Conservation (phyloP, 23 tunicate species). For the Halocynthia aurantium region DNA sequence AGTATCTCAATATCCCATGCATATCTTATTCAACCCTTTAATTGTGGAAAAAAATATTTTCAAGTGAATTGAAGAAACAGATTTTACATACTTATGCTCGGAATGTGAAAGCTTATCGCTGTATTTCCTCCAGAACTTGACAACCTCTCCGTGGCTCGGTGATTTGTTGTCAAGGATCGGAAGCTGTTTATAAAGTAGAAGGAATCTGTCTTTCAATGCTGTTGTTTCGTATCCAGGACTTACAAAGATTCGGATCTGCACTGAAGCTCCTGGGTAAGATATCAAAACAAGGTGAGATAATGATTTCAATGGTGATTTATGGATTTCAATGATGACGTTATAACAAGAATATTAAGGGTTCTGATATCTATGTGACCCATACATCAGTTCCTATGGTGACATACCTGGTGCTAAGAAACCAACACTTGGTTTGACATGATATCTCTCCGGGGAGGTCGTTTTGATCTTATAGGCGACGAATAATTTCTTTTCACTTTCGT, state of each 20-base stretch:
- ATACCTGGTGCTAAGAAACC: constrained; percentile 53
- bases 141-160: constrained; percentile 20
- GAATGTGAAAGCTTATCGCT: constrained; percentile 19
- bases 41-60: not conserved
- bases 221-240: constrained; percentile 36
- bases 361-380: no score
- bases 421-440: constrained; percentile 79
- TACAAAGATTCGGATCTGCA: constrained; percentile 36
- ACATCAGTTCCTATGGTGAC: not conserved
- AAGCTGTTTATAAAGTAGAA: constrained; percentile 46
- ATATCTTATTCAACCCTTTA: no score
- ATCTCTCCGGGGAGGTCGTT: constrained; percentile 72
- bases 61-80: not conserved
- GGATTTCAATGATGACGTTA: not conserved
- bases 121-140: constrained; percentile 64
- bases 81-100: constrained; percentile 67
- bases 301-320: no score
- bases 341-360: not conserved
- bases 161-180: constrained; percentile 7
- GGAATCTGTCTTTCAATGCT: constrained; percentile 56
- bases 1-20: no score
- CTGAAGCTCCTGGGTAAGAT: constrained; percentile 24
- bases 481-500: not conserved
- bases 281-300: no score
- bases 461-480: constrained; percentile 66